Evolutionary conservation across 1,140 invertebrate genomes (phyloP), one percentile per base, ranked within the genome.

Genomic region (Bombus soroeensis): DNA sequence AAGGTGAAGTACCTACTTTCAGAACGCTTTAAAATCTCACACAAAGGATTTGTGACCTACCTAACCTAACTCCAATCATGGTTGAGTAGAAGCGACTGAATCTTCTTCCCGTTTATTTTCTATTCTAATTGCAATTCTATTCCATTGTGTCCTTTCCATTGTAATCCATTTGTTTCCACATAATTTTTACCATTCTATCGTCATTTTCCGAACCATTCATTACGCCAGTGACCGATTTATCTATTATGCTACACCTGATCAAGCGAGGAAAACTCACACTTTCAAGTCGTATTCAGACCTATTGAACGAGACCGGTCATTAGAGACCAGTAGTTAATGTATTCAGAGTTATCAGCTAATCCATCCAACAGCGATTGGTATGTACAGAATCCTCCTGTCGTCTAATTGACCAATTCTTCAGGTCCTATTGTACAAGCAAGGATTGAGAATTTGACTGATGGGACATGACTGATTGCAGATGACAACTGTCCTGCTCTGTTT

Each of bases 261-360:
- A 25, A n/a, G 10, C 53, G 75, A 39, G 28, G 75, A 62, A 62
- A 77, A 77, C 53, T 77, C 57, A 9, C 37, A 77, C 15, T 77
- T 77, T 77, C 53, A 39, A 39, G 8, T 28, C 34, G 37, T 39
- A n/a, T 77, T 78, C 76, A 43, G 39, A 64, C 10, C 59, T 39
- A 43, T 66, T 43, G 76, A 78, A 78, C 59, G 59, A 64, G 81
- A 77, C 39, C 32, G 47, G 62, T 77, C 41, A 83, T 77, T 77
- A 83, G 74, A 76, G 74, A 41, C 81, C 74, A n/a, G 59, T 1
- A n/a, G 74, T 32, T 73, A 83, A 77, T 53, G 62, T 83, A 77
- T 83, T 83, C 81, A 83, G 74, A 77, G 73, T 64, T 64, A 70
- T 77, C 62, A 77, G 73, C 64, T 83, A 77, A 77, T 83, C 74